Base-by-base conservation (phyloP, 2,888 invertebrate genomes). In the Cataglyphis albicans region DNA sequence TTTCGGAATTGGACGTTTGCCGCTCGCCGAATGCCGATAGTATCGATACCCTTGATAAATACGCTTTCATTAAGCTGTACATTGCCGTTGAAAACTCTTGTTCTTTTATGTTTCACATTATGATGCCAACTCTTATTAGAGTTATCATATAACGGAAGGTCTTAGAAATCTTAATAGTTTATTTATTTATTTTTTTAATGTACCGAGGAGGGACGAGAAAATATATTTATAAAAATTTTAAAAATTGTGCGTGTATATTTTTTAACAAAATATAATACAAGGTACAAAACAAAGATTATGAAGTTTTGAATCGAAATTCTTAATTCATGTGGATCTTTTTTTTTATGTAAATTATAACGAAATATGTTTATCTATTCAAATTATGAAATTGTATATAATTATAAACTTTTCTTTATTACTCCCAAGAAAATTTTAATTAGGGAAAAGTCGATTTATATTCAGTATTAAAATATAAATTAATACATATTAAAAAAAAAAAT, bases 31-130 rank as follows among this genome's bases (percentile, higher is more conserved):
- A 70, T 70, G 21, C 41, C 73, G 76, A 78, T 70, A 57, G 41
- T 78, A 73, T 70, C 78, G 78, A 73, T 73, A 41, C 74, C 12
- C 44, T 55, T 78, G 78, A 78, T 78, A 78, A 78, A 73, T 78
- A 78, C 21, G 29, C 29, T 41, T 76, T 76, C 76, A 73, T 78
- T 44, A 44, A 63, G 57, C 41, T 15, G 41, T 41, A 32, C 57
- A 57, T 38, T 38, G 68, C 55, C 41, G 76, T 70, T 41, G 70
- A 41, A 76, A 68, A 55, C 52, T n/a, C 72, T 61, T 59, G 29
- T 44, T 4, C n/a, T n/a, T 70, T 70, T 57, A 29, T 21, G 25
- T 65, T 75, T 44, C n/a, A 38, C 12, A 1, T 25, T 6, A 15
- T 35, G 55, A 29, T 32, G 35, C 25, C 25, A 18, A 21, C 12